Conservation (phyloP, 2,888 invertebrate genomes). For the Hyposoter dolosus region DNA sequence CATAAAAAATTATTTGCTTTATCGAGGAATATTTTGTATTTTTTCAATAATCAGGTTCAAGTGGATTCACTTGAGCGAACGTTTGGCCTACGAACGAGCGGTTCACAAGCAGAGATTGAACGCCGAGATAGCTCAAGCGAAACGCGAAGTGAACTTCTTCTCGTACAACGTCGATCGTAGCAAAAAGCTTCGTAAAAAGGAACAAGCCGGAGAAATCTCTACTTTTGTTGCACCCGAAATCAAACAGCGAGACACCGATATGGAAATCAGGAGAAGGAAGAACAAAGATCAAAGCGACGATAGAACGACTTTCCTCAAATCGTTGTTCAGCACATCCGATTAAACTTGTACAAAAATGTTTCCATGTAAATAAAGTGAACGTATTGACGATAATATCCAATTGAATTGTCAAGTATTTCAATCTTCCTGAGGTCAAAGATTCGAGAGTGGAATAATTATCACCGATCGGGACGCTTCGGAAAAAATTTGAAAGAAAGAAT, state of each 20-base stretch:
- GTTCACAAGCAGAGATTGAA: constrained; percentile 94
- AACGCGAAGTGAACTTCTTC: constrained; percentile 95
- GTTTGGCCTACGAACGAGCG: constrained; percentile 96
- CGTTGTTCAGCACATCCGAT: constrained; percentile 74
- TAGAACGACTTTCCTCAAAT: constrained; percentile 79
- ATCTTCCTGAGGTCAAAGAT: too few species aligned
- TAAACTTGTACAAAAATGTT: not conserved
- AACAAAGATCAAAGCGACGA: constrained; percentile 73
- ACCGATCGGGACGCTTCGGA: not conserved
- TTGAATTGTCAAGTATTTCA: not conserved
- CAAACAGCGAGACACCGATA: constrained; percentile 81
- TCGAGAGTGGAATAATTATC: too few species aligned
- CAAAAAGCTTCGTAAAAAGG: constrained; percentile 88
- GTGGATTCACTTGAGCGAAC: constrained; percentile 97
- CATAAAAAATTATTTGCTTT: not conserved
- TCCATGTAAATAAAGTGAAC: constrained; percentile 11
- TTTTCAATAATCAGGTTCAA: constrained; percentile 89
- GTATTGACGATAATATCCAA: not conserved
- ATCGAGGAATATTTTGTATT: not conserved
- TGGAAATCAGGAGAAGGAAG: constrained; percentile 79
- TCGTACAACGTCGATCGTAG: constrained; percentile 93
- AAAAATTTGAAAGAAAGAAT: not conserved
- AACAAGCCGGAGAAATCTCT: constrained; percentile 72
- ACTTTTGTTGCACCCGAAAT: constrained; percentile 76
- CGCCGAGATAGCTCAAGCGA: constrained; percentile 95